Evolutionary conservation across 2,797 vertebrate species (phyloP).

Genomic region (Caiman crocodilus): DNA sequence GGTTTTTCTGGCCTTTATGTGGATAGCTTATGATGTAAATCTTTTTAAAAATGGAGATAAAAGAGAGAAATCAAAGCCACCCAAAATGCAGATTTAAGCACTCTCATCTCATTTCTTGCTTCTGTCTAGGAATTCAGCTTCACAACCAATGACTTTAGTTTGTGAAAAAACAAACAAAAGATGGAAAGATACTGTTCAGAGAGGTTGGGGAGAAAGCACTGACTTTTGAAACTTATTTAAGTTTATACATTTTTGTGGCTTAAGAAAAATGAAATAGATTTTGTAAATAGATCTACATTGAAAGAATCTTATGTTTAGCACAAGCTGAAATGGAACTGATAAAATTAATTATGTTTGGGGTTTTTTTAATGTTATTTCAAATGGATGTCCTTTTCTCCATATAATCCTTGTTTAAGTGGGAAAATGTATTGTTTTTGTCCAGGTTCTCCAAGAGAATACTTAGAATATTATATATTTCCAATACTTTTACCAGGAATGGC

Average conservation of each 20-base stretch:
- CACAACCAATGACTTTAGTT: not conserved
- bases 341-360: not conserved
- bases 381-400: not conserved
- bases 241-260: not conserved
- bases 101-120: not conserved
- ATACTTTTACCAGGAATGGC: constrained; percentile 89
- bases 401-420: not conserved
- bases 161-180: not conserved
- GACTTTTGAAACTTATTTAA: not conserved
- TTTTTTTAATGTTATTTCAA: not conserved
- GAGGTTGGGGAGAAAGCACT: not conserved
- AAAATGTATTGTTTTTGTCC: constrained; percentile 47
- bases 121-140: constrained; percentile 6
- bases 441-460: constrained; percentile 84
- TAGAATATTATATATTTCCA: constrained; percentile 88
- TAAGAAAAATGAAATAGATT: not conserved
- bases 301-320: not conserved
- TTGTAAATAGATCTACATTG: not conserved
- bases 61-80: not conserved
- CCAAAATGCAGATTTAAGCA: not conserved
- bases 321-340: not conserved
- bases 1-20: not conserved
- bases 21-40: not conserved
- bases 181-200: not conserved
- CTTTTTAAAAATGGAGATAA: not conserved